phyloP scores from a whole-genome alignment of 2,888 invertebrate species.

The Eupelmus urozonus region DNA sequence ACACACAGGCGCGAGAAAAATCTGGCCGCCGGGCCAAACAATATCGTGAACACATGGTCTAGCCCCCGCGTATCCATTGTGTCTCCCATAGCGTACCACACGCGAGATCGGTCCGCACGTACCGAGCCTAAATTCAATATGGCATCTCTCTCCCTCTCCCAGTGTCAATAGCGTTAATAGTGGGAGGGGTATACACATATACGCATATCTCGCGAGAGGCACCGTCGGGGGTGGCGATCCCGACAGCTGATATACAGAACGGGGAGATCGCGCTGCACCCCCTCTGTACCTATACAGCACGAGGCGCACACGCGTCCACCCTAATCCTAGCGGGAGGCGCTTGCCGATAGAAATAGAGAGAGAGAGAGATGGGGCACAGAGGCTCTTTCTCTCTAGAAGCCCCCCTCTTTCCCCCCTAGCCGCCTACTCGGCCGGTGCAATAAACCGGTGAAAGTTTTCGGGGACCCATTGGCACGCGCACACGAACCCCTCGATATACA shows the following conservation, averaged over 20 bases:
- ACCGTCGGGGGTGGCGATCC: constrained; percentile 70
- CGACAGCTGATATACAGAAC: constrained; percentile 73
- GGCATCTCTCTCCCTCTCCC: constrained; percentile 53
- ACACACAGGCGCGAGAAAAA: constrained; percentile 61
- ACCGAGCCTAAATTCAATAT: constrained; percentile 65
- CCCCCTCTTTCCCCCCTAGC: constrained; percentile 42
- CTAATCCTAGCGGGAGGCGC: constrained; percentile 50
- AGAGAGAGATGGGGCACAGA: constrained; percentile 6
- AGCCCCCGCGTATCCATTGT: constrained; percentile 59
- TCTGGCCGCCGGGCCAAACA: constrained; percentile 55
- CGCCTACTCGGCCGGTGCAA: constrained; percentile 55
- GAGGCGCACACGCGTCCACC: constrained; percentile 63
- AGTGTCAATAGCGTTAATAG: constrained; percentile 73
- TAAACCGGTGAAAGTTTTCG: constrained; percentile 73
- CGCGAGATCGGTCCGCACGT: constrained; percentile 52
- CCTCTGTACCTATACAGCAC: constrained; percentile 6
- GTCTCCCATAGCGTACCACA: constrained; percentile 1
- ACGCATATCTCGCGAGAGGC: constrained; percentile 55
- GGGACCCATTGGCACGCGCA: constrained; percentile 74
- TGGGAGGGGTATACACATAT: constrained; percentile 54
- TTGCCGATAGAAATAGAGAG: constrained; percentile 35
- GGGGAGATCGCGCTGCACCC: constrained; percentile 1
- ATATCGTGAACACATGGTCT: constrained; percentile 56
- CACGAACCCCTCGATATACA: constrained; percentile 60
- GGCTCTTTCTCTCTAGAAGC: constrained; percentile 37